A percentile compares a stretch with the other conserved stretches of the same genome.
phyloP scores from a whole-genome alignment of 2,113 vertebrate genomes.

The Anoplopoma fimbria region DNA sequence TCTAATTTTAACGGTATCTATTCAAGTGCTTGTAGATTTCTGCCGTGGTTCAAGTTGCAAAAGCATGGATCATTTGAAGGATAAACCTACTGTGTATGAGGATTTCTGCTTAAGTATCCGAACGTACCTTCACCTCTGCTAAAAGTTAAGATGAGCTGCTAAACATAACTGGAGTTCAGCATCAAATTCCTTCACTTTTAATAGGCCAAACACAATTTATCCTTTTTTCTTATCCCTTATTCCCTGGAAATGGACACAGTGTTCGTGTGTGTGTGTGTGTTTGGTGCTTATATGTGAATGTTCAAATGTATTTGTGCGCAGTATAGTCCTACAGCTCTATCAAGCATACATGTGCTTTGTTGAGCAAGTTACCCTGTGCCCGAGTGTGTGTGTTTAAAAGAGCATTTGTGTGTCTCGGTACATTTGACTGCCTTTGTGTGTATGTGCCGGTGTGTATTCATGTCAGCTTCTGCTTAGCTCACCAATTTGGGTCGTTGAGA shows the following conservation, averaged over 20 bases:
- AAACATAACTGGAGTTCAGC: background rate
- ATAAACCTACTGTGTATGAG: background rate
- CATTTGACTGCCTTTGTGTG: slow-evolving; percentile 12
- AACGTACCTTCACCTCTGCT: background rate
- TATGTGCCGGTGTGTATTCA: background rate
- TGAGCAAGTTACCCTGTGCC: background rate
- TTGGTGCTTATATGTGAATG: background rate
- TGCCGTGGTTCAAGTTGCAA: background rate
- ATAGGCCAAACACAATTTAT: background rate
- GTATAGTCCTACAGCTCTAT: background rate
- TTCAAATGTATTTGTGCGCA: background rate
- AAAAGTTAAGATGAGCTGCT: background rate
- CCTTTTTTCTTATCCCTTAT: background rate
- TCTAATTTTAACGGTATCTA: background rate
- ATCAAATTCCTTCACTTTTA: too few species aligned
- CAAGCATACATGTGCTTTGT: background rate
- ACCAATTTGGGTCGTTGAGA: slow-evolving; percentile 48
- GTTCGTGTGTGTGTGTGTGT: background rate
- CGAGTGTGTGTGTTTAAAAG: background rate
- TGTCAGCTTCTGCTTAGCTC: slow-evolving; percentile 61
- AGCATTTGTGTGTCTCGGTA: slow-evolving; percentile 1
- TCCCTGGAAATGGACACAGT: background rate
- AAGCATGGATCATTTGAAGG: background rate
- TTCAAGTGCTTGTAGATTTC: background rate
- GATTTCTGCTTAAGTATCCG: background rate